Conservation (phyloP, 2,888 invertebrate species). For the Hemithea aestivaria region DNA sequence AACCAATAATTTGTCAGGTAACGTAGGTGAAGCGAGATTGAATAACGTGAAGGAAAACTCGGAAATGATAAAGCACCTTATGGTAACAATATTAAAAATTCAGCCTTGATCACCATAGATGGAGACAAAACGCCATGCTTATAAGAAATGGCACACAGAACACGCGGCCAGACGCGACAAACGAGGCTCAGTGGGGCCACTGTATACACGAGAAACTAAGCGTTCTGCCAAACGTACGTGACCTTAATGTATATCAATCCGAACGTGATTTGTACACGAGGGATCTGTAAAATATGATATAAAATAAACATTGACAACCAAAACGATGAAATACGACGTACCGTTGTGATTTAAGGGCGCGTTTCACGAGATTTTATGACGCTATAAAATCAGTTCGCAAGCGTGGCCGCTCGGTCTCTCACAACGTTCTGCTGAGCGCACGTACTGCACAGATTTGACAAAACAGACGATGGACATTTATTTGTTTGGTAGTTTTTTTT, state of each 20-base stretch:
- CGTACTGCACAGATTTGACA: constrained; percentile 76
- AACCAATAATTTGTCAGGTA: too few relatives aligned
- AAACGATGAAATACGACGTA: constrained; percentile 78
- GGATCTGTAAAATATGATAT: constrained; percentile 79
- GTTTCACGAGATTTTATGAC: constrained; percentile 77
- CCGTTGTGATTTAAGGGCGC: constrained; percentile 76
- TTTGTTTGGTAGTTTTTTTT: constrained; percentile 72
- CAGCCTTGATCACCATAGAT: too few relatives aligned
- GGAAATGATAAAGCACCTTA: too few relatives aligned
- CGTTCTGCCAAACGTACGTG: constrained; percentile 73
- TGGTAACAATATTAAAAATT: too few relatives aligned
- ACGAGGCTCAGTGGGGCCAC: too few relatives aligned
- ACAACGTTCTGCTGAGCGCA: constrained; percentile 42
- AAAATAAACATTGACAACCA: constrained; percentile 79
- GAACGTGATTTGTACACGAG: constrained; percentile 70
- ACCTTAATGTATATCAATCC: constrained; percentile 78
- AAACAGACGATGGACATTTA: constrained; percentile 75
- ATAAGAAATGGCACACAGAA: too few relatives aligned
- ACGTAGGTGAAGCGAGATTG: too few relatives aligned
- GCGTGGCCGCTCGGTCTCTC: constrained; percentile 38
- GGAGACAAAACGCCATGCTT: too few relatives aligned
- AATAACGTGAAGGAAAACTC: too few relatives aligned
- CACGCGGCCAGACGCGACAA: too few relatives aligned
- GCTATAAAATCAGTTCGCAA: constrained; percentile 75
- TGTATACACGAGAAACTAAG: constrained; percentile 50